Percentiles rank a stretch among this genome's conserved stretches.
Conservation (phyloP, 2,113 vertebrate genomes). For the Sigmodon hispidus region DNA sequence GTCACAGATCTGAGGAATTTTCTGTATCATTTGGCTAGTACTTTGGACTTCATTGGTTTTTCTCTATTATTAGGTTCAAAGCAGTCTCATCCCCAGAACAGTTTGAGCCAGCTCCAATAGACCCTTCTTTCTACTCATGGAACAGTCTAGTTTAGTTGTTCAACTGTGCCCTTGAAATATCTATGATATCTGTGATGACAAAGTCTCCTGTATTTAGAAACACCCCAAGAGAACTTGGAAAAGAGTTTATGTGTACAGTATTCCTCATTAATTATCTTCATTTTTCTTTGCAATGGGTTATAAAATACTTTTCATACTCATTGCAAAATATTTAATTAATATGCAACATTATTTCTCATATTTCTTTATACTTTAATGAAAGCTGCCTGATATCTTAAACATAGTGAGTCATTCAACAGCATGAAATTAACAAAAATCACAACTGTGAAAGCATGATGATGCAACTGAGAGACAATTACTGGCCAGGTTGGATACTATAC, state of each 20-base stretch:
- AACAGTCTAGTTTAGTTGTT: neutral
- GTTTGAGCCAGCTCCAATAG: too few species aligned
- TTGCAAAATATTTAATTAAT: neutral
- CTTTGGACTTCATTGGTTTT: neutral
- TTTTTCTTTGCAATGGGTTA: neutral
- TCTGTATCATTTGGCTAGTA: neutral
- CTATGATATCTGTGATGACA: neutral
- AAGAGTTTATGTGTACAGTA: neutral
- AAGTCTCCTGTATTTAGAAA: neutral
- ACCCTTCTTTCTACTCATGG: neutral
- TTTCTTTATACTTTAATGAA: neutral
- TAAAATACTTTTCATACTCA: neutral
- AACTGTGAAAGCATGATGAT: neutral
- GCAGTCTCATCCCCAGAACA: rapidly evolving
- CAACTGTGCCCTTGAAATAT: neutral
- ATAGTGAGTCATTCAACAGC: neutral
- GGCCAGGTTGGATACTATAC: neutral
- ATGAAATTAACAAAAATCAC: neutral
- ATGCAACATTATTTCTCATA: neutral
- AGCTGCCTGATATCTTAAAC: neutral
- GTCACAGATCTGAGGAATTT: neutral
- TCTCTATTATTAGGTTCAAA: neutral
- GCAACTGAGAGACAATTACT: neutral
- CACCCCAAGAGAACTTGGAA: neutral
- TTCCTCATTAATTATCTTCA: neutral